Base-by-base conservation (phyloP, 1,140 invertebrate species). In the Pemphigus obesinymphae region DNA sequence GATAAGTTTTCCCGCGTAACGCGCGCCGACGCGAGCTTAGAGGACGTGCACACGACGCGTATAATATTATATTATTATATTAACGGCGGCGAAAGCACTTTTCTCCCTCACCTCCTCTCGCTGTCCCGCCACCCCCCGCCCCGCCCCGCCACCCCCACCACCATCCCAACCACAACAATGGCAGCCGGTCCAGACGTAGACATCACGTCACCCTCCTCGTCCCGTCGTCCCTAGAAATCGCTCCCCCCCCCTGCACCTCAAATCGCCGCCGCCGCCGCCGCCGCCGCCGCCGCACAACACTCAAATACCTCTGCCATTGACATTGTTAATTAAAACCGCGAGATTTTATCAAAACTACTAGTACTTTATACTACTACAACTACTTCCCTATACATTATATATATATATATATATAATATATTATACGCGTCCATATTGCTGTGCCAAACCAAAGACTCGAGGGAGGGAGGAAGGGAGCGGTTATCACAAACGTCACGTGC, bases 321-420 rank as follows among this genome's bases (percentile, higher is more conserved):
- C 75, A 58, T 78, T 58, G 53, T 78, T 78, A 78, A 78, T 58
- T 78, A 78, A 78, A 75, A 78, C 50, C 48, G 75, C 50, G 75
- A 34, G 50, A 58, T 78, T 78, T 58, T 58, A 40, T 78, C 75
- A 37, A 78, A 58, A 76, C 50, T 53, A 76, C 50, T 13, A 40
- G 26, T 5, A 37, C 37, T 10, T 6, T 6, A 63, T 29, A 23
- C 31, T 23, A 15, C 31, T 37, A 68, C 20, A 3, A 68, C 7
- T 68, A 68, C 20, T 23, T 2, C 4, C 15, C 10, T 66, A 37
- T 13, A 66, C 31, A 17, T 0, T 31, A 20, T 37, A 10, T 37
- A 31, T 20, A 17, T 31, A 26, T 31, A 15, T 34, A 17, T 66
- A 66, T 20, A n/a, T 34, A 58, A 58, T 17, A 8, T 26, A 43